phyloP scores from a whole-genome alignment of 2,113 vertebrate genomes.

The Bufo gargarizans region DNA sequence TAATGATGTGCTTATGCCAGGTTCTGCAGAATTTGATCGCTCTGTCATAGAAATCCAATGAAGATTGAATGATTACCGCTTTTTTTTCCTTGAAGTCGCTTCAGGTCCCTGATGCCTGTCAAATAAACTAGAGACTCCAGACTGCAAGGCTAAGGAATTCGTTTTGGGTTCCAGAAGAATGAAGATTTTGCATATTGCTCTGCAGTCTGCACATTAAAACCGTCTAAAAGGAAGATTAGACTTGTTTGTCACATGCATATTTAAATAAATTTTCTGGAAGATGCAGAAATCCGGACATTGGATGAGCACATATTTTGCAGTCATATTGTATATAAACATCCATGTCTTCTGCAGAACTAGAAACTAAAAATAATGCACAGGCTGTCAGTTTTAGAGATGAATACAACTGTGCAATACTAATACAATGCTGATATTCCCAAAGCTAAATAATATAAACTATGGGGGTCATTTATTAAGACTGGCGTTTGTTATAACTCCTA shows the following conservation, averaged over 20 bases:
- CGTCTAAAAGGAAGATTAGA: conserved; percentile 49
- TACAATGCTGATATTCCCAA: neutral
- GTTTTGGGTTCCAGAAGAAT: conserved; percentile 65
- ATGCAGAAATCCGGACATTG: conserved; percentile 15
- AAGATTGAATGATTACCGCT: conserved; percentile 80
- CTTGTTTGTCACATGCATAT: conserved; percentile 53
- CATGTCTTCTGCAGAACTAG: conserved; percentile 62
- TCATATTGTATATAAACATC: conserved; percentile 61
- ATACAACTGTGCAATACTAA: neutral
- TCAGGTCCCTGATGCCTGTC: conserved; percentile 77
- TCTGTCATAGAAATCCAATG: conserved; percentile 87
- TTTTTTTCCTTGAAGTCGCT: conserved; percentile 75
- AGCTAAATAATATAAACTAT: neutral
- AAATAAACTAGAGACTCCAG: conserved; percentile 72
- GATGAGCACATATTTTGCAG: conserved; percentile 8
- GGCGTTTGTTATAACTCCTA: no score
- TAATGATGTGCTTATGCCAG: conserved; percentile 85
- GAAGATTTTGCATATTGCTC: conserved; percentile 53
- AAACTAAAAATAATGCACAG: neutral
- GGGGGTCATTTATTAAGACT: no score
- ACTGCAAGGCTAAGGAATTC: conserved; percentile 80
- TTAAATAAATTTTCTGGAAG: conserved; percentile 20
- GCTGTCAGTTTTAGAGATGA: neutral
- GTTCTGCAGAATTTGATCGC: conserved; percentile 79
- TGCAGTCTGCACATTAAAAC: conserved; percentile 54